These are phyloP conservation scores for Mystacornis crossleyi DNA, from an alignment of 2,113 vertebrate species.

Conservation along the genomic window DNA sequence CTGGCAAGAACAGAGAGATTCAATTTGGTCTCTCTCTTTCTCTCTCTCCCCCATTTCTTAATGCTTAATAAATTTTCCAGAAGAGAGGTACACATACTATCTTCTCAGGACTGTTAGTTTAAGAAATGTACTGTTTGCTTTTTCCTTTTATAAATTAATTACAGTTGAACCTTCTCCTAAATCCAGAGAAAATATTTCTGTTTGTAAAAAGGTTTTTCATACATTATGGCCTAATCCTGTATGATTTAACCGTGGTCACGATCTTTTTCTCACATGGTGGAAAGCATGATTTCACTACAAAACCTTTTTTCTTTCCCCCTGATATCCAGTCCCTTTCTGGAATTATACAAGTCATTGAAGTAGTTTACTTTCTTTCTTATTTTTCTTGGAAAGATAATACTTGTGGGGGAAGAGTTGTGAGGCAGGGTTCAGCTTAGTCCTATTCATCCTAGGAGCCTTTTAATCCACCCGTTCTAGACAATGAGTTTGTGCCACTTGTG, in stretches of 20 bases:
- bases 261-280: not conserved
- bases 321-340: not conserved
- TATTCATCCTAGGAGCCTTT: slow-evolving; percentile 8
- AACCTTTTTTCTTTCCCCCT: not conserved
- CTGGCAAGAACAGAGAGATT: slow-evolving; percentile 56
- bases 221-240: not conserved
- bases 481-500: slow-evolving; percentile 2
- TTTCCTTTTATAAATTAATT: slow-evolving; percentile 50
- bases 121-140: slow-evolving; percentile 31
- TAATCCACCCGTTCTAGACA: not conserved
- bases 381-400: slow-evolving; percentile 1
- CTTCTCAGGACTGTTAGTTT: slow-evolving; percentile 6
- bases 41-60: not conserved
- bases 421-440: not conserved
- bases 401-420: not conserved
- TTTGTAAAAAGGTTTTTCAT: slow-evolving; percentile 24
- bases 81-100: not conserved
- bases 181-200: slow-evolving; percentile 12
- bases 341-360: not conserved
- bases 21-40: slow-evolving; percentile 23
- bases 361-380: not conserved
- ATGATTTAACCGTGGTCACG: not conserved
- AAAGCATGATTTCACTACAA: slow-evolving; percentile 3
- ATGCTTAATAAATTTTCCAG: slow-evolving; percentile 29
- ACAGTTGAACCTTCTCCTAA: not conserved